Conservation (phyloP, 2,797 vertebrate genomes). For the Mionectes olivaceus region DNA sequence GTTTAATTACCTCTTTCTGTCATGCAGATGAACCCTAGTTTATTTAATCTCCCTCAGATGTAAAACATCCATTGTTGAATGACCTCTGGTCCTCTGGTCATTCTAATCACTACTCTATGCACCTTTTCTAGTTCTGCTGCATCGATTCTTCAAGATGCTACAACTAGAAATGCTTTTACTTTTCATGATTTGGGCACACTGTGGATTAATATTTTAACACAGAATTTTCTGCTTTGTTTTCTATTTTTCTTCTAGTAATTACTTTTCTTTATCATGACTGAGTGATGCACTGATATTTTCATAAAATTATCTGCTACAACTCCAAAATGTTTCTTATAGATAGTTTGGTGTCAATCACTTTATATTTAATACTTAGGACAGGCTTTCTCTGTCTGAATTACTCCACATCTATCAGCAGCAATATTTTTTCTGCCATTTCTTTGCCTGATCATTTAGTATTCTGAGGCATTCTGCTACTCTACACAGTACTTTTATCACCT, state of each 20-base stretch:
- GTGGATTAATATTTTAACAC: not conserved
- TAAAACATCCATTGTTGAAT: not conserved
- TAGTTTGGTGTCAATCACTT: not conserved
- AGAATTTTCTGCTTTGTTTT: not conserved
- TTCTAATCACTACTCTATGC: not conserved
- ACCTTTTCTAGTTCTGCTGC: not conserved
- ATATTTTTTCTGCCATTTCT: not conserved
- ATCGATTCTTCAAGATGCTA: not conserved
- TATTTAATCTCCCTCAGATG: not conserved
- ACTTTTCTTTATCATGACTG: not conserved
- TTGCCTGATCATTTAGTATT: not conserved
- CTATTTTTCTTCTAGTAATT: not conserved
- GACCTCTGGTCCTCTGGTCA: not conserved
- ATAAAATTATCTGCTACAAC: not conserved
- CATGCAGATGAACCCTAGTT: not conserved
- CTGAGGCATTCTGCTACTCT: not conserved
- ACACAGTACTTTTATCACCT: not conserved
- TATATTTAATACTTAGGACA: not conserved
- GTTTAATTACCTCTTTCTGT: not conserved
- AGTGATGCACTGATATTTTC: not conserved
- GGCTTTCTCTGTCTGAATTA: not conserved
- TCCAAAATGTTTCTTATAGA: not conserved
- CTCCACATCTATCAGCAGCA: not conserved
- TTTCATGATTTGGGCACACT: not conserved
- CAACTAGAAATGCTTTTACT: not conserved